Percentiles rank a stretch among this genome's conserved stretches.
Evolutionary conservation across 2,797 vertebrate species (phyloP).

Genomic region (Spheniscus humboldti): DNA sequence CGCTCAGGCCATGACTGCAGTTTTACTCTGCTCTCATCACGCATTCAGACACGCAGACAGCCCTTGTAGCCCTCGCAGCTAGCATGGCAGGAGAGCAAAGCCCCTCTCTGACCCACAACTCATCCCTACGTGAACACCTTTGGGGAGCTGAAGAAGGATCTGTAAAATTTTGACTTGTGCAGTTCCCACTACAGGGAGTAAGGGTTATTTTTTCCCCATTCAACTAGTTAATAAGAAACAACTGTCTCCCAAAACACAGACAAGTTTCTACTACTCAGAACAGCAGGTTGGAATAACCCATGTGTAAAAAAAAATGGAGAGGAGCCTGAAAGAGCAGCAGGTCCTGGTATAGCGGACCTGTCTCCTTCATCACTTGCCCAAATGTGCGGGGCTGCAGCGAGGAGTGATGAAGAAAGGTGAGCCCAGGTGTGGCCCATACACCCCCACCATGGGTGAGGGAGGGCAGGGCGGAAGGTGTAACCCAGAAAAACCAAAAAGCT

Average conservation of each 20-base stretch:
- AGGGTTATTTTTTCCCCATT: background rate
- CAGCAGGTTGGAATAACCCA: background rate
- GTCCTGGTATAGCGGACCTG: background rate
- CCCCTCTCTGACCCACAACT: background rate
- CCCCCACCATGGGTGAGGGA: background rate
- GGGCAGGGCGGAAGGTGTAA: background rate
- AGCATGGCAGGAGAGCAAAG: background rate
- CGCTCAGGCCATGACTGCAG: background rate
- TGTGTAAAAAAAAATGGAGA: background rate
- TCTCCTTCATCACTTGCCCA: background rate
- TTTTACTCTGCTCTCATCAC: background rate
- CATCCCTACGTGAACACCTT: background rate
- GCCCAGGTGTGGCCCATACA: background rate
- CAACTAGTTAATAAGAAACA: background rate
- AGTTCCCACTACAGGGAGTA: background rate
- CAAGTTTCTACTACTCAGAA: background rate
- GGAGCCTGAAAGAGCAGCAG: background rate
- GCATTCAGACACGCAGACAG: background rate
- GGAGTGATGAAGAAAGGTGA: background rate
- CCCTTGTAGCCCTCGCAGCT: background rate
- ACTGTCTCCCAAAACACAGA: background rate
- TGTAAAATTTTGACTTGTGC: background rate
- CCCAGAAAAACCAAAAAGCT: background rate
- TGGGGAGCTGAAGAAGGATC: background rate
- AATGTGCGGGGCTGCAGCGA: accelerated